Percentiles rank a stretch among this genome's conserved stretches.
Conservation (phyloP, 2,888 invertebrate species). For the Cremastinae sp. region DNA sequence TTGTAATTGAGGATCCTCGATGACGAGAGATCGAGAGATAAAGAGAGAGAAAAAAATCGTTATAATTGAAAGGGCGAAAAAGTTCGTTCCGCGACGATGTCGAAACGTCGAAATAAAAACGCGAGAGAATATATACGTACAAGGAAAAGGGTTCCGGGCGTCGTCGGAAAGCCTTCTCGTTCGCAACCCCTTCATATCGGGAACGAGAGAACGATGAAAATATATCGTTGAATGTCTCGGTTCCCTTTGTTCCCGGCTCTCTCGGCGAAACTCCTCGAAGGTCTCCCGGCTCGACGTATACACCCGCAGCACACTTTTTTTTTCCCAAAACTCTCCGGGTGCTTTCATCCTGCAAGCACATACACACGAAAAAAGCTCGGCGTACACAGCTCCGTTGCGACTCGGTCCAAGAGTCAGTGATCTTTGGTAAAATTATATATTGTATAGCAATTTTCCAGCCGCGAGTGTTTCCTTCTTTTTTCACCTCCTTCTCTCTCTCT, state of each 20-base stretch:
- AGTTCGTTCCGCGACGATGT: slow-evolving; percentile 5
- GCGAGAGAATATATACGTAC: too few species aligned
- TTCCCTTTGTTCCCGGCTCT: slow-evolving; percentile 59
- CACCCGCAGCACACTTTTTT: not conserved
- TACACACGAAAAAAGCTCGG: not conserved
- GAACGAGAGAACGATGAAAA: slow-evolving; percentile 51
- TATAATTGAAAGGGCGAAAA: too few species aligned
- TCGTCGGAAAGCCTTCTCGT: slow-evolving; percentile 47
- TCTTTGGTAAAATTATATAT: slow-evolving; percentile 54
- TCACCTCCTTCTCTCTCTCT: not conserved
- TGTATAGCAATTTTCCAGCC: slow-evolving; percentile 52
- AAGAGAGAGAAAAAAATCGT: slow-evolving; percentile 11
- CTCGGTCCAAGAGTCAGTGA: slow-evolving; percentile 37
- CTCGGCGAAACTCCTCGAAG: slow-evolving; percentile 35
- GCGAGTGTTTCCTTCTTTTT: slow-evolving; percentile 15
- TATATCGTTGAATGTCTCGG: slow-evolving; percentile 62
- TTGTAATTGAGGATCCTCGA: too few species aligned
- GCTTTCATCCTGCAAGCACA: not conserved
- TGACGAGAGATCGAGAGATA: not conserved
- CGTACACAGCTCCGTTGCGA: not conserved
- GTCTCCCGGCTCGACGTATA: not conserved
- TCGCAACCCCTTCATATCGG: slow-evolving; percentile 56
- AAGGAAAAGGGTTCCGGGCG: slow-evolving; percentile 17
- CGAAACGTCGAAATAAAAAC: slow-evolving; percentile 52
- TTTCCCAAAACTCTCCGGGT: slow-evolving; percentile 4